A percentile compares a stretch with the other conserved stretches of the same genome.
Evolutionary conservation across 1,140 invertebrate genomes (phyloP).

Genomic region (Chionoecetes opilio): DNA sequence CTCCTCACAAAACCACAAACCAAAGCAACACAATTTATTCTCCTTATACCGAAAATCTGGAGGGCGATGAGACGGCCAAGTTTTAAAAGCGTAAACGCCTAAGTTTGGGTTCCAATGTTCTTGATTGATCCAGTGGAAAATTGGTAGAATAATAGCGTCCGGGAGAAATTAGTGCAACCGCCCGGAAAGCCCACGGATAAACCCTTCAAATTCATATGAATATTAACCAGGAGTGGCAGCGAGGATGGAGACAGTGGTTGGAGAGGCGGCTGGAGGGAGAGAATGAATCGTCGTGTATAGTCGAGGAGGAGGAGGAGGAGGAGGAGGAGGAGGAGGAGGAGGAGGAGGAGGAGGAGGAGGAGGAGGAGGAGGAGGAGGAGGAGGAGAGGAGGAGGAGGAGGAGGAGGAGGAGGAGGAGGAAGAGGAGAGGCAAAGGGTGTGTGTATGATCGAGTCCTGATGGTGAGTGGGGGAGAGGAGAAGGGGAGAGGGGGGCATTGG

Average conservation of each 20-base stretch:
- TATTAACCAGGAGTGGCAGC: constrained; percentile 66
- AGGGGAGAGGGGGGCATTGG: not conserved
- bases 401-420: not conserved
- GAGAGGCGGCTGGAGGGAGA: not conserved
- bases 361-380: not conserved
- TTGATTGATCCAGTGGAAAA: constrained; percentile 79
- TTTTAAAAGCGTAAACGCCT: constrained; percentile 65
- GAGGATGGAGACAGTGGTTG: constrained; percentile 27
- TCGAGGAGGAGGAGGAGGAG: not conserved
- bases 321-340: not conserved
- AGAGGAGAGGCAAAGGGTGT: not conserved
- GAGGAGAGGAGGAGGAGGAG: not conserved
- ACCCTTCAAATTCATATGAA: constrained; percentile 78
- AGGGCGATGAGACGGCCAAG: not conserved
- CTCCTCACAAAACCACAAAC: not conserved
- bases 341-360: constrained; percentile 11
- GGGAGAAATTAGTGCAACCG: constrained; percentile 72
- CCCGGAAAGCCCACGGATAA: constrained; percentile 72
- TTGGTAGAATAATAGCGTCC: constrained; percentile 76
- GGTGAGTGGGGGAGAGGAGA: not conserved
- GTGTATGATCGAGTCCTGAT: not conserved
- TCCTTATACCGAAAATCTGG: constrained; percentile 41
- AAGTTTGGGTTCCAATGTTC: constrained; percentile 74
- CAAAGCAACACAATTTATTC: not conserved
- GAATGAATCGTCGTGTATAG: not conserved